Conservation (phyloP, 2,113 vertebrate species). For the Pungitius pungitius region DNA sequence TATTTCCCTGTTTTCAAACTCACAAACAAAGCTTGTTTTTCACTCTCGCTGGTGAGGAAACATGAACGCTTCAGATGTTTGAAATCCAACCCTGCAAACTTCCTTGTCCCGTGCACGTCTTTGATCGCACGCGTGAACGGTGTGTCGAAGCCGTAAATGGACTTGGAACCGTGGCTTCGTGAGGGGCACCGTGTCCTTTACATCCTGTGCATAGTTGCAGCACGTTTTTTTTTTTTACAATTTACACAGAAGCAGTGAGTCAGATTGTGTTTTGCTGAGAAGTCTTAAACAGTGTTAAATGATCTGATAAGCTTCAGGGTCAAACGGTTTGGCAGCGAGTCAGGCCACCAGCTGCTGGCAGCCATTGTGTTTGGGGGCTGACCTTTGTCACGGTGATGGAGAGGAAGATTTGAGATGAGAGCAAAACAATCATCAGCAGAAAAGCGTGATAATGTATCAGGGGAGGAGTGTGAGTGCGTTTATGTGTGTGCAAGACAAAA, state of each 20-base stretch:
- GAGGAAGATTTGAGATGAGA: constrained; percentile 36
- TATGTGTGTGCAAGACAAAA: background rate
- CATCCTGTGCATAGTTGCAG: background rate
- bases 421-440: constrained; percentile 42
- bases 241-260: constrained; percentile 42
- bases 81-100: background rate
- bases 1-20: constrained; percentile 31
- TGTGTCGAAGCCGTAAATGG: background rate
- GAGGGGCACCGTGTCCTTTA: background rate
- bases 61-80: background rate
- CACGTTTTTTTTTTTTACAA: constrained; percentile 28
- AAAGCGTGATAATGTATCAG: constrained; percentile 34
- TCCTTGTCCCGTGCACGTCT: background rate
- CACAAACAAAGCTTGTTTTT: constrained; percentile 29
- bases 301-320: constrained; percentile 43
- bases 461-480: background rate
- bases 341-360: constrained; percentile 62
- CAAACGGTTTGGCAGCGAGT: constrained; percentile 58
- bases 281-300: constrained; percentile 38
- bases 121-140: background rate
- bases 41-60: background rate
- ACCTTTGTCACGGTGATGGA: constrained; percentile 60
- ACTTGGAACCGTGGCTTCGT: background rate
- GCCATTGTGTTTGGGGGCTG: constrained; percentile 62
- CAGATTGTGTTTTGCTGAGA: constrained; percentile 42